A percentile compares a stretch with the other conserved stretches of the same genome.
phyloP scores from a whole-genome alignment of 2,888 invertebrate species.

The Cotesia congregata region DNA sequence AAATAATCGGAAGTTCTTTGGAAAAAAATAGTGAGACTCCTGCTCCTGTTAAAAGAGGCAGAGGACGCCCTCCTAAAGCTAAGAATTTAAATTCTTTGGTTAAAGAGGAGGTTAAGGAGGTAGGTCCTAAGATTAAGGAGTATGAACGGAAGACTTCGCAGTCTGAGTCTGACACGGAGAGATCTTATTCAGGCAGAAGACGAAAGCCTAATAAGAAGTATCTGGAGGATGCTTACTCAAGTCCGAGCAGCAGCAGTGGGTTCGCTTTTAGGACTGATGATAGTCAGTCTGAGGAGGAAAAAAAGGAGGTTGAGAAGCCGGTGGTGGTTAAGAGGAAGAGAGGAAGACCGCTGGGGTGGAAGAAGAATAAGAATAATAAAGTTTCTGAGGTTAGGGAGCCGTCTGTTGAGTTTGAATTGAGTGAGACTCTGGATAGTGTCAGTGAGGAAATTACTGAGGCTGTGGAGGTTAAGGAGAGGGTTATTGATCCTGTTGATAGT shows the following conservation, averaged over 20 bases:
- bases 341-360: constrained; percentile 46
- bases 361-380: constrained; percentile 34
- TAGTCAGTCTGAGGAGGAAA: constrained; percentile 64
- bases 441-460: constrained; percentile 25
- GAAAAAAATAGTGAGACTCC: not conserved
- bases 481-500: not conserved
- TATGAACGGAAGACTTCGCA: constrained; percentile 53
- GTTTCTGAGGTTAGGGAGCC: constrained; percentile 38
- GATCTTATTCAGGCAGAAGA: constrained; percentile 56
- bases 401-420: constrained; percentile 55
- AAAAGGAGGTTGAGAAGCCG: constrained; percentile 18
- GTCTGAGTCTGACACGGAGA: constrained; percentile 59
- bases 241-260: constrained; percentile 53
- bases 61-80: not conserved
- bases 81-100: not conserved
- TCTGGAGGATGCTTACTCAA: constrained; percentile 55
- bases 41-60: not conserved
- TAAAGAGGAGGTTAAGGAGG: too few species aligned
- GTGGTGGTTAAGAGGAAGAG: constrained; percentile 48
- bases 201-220: constrained; percentile 62
- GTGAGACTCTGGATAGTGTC: constrained; percentile 44
- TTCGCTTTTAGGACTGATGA: constrained; percentile 58
- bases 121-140: constrained; percentile 23
- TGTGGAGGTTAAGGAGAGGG: constrained; percentile 1
- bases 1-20: constrained; percentile 34